Percentiles rank a stretch among this genome's conserved stretches.
phyloP scores from a whole-genome alignment of 2,888 invertebrate species.

The Hypselothyrea guttata region DNA sequence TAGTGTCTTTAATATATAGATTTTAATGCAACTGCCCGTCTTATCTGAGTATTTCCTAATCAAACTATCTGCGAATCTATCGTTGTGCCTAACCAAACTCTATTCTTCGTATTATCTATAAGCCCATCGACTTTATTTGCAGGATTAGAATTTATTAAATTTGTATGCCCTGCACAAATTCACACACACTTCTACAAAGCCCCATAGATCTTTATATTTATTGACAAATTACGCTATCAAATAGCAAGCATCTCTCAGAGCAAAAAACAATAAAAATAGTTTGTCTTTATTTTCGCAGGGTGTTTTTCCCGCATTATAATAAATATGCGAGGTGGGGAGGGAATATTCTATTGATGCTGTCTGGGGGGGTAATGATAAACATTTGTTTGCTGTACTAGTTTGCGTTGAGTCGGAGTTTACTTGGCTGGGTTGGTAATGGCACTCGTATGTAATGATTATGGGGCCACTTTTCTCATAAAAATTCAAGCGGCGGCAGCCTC shows the following conservation, averaged over 20 bases:
- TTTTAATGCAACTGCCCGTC: no score
- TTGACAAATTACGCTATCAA: constrained; percentile 61
- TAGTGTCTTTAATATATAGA: no score
- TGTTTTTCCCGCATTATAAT: constrained; percentile 11
- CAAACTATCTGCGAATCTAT: no score
- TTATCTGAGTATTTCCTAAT: no score
- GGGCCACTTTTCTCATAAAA: constrained; percentile 71
- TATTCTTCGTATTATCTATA: not conserved
- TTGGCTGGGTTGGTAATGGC: constrained; percentile 58
- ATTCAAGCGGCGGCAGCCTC: constrained; percentile 61
- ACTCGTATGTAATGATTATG: constrained; percentile 72
- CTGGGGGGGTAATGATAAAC: constrained; percentile 57
- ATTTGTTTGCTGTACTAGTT: constrained; percentile 41
- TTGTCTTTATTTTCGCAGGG: constrained; percentile 29
- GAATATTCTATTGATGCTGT: constrained; percentile 34
- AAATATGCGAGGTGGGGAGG: constrained; percentile 12
- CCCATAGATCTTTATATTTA: constrained; percentile 35
- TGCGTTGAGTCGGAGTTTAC: constrained; percentile 13
- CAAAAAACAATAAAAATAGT: constrained; percentile 44
- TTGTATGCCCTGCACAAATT: not conserved
- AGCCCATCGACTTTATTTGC: not conserved
- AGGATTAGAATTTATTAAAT: not conserved
- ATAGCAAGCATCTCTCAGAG: constrained; percentile 18
- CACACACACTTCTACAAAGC: constrained; percentile 2
- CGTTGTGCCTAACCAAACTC: no score